phyloP scores from a whole-genome alignment of 2,888 invertebrate species.

The Cordylochernes scorpioides region DNA sequence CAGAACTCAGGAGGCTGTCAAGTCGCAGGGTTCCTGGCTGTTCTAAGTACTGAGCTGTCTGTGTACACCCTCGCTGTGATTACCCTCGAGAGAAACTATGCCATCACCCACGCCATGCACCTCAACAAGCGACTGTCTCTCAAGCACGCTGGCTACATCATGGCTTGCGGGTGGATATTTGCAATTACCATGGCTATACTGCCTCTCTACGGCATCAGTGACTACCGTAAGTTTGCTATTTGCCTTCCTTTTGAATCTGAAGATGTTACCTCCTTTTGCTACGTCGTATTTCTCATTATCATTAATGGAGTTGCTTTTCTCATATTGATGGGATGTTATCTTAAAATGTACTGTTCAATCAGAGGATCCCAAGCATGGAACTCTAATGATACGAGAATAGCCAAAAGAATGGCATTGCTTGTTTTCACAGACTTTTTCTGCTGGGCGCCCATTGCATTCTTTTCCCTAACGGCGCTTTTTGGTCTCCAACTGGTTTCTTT shows the following conservation, averaged over 20 bases:
- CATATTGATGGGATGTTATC: constrained; percentile 77
- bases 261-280: constrained; percentile 46
- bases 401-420: constrained; percentile 79
- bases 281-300: constrained; percentile 65
- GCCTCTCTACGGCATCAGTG: constrained; percentile 69
- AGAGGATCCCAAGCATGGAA: constrained; percentile 69
- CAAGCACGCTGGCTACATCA: constrained; percentile 66
- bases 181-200: constrained; percentile 58
- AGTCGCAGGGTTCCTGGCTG: constrained; percentile 76
- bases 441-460: constrained; percentile 93
- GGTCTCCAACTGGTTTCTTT: constrained; percentile 66
- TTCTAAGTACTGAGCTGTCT: constrained; percentile 70
- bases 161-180: constrained; percentile 76
- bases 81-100: constrained; percentile 78
- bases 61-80: constrained; percentile 89
- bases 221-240: constrained; percentile 84
- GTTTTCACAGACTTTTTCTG: constrained; percentile 92
- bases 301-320: constrained; percentile 80
- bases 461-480: constrained; percentile 72
- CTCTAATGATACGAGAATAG: constrained; percentile 80
- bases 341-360: constrained; percentile 91
- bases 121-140: constrained; percentile 69
- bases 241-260: constrained; percentile 83
- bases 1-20: constrained; percentile 82
- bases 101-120: constrained; percentile 91